A percentile compares a stretch with the other conserved stretches of the same genome.
phyloP scores from a whole-genome alignment of 2,113 vertebrate species.

The Illadopsis cleaveri region DNA sequence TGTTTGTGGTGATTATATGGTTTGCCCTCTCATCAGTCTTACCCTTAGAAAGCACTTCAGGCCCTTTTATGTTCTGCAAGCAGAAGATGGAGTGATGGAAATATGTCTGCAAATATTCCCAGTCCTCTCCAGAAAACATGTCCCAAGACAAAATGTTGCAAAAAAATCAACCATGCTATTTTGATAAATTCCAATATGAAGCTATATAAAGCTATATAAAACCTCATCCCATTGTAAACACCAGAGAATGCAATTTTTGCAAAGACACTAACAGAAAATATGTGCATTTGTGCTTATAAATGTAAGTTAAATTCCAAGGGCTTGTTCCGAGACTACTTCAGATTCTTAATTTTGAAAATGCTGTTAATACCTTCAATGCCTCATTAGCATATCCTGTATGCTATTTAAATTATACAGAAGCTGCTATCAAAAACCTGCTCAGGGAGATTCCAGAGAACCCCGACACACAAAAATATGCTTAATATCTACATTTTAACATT shows the following conservation, averaged over 20 bases:
- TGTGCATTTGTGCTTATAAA: neutral
- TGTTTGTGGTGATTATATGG: neutral
- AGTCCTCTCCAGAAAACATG: neutral
- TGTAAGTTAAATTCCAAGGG: slow-evolving; percentile 10
- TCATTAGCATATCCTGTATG: slow-evolving; percentile 46
- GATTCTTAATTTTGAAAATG: slow-evolving; percentile 46
- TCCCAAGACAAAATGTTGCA: neutral
- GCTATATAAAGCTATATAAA: neutral
- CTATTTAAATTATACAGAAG: slow-evolving; percentile 33
- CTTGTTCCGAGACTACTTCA: neutral
- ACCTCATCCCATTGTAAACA: neutral
- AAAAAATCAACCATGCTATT: neutral
- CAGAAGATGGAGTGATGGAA: neutral
- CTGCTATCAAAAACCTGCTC: slow-evolving; percentile 5
- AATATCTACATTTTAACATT: slow-evolving; percentile 17
- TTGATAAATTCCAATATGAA: neutral
- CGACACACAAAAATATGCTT: neutral
- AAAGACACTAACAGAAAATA: slow-evolving; percentile 12
- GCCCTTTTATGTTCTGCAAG: neutral
- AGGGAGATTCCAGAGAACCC: slow-evolving; percentile 48
- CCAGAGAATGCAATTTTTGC: neutral
- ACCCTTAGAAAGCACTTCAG: neutral
- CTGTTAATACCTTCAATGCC: neutral
- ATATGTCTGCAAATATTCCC: neutral
- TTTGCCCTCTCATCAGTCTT: too few species aligned